These are phyloP conservation scores for Anoplopoma fimbria DNA, from an alignment of 2,113 vertebrate species.

Conservation along the genomic window DNA sequence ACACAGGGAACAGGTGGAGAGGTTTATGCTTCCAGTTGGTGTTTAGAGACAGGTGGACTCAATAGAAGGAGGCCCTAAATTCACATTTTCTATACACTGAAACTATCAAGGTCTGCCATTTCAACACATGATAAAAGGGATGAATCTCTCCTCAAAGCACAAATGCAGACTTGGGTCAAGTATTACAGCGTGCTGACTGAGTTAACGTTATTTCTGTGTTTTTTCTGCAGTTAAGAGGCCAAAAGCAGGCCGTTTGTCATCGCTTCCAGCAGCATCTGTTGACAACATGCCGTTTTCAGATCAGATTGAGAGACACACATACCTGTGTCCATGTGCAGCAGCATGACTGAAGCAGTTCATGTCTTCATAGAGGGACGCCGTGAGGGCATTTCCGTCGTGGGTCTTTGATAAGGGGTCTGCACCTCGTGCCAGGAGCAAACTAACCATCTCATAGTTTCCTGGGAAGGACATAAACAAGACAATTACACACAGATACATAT, in stretches of 20 bases:
- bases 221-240: background rate
- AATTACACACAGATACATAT: background rate
- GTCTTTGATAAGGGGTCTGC: conserved; percentile 92
- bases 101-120: background rate
- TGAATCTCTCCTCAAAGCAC: conserved; percentile 10
- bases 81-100: background rate
- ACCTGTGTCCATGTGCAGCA: conserved; percentile 97
- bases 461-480: conserved; percentile 11
- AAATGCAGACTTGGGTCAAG: background rate
- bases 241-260: background rate
- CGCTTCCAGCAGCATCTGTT: background rate
- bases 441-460: conserved; percentile 99
- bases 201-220: background rate
- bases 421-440: conserved; percentile 90
- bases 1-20: conserved; percentile 71
- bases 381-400: conserved; percentile 89
- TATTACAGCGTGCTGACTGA: background rate
- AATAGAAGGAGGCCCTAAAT: conserved; percentile 3
- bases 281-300: background rate
- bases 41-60: conserved; percentile 52
- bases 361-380: conserved; percentile 91
- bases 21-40: conserved; percentile 51
- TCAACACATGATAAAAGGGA: conserved; percentile 5
- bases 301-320: fast-evolving
- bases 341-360: conserved; percentile 99